Percentiles rank a stretch among this genome's conserved stretches.
phyloP scores from a whole-genome alignment of 2,113 vertebrate genomes.

The Sinocyclocheilus grahami region DNA sequence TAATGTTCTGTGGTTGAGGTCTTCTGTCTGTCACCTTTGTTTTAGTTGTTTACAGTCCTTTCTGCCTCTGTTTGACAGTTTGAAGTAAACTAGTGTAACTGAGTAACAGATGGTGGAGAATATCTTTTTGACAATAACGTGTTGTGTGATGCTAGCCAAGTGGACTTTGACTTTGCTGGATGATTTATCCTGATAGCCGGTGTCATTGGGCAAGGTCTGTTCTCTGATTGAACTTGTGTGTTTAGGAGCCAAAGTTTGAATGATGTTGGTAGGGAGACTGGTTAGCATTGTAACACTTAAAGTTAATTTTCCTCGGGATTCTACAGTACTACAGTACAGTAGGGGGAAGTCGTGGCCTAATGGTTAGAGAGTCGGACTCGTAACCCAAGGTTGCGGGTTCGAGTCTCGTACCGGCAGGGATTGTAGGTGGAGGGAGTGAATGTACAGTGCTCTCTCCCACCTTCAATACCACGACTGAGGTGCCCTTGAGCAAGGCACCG shows the following conservation, averaged over 20 bases:
- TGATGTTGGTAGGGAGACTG: not conserved
- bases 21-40: not conserved
- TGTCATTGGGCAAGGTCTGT: constrained; percentile 64
- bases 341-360: no score
- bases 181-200: constrained; percentile 48
- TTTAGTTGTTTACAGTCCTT: not conserved
- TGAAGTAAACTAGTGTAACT: constrained; percentile 2
- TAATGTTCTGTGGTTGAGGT: constrained; percentile 48
- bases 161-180: constrained; percentile 68
- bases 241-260: not conserved
- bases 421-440: no score
- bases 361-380: no score
- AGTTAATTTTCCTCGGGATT: no score
- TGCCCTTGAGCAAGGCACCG: no score
- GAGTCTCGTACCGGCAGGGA: no score
- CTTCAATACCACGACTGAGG: no score
- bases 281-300: not conserved
- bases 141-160: constrained; percentile 10
- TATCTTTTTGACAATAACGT: not conserved
- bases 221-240: not conserved
- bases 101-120: not conserved
- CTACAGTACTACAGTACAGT: no score
- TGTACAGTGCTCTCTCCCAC: no score
- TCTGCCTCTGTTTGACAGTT: not conserved
- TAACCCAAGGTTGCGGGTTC: no score